Evolutionary conservation across 1,140 invertebrate species (phyloP).

Genomic region (Euglossa dilemma): DNA sequence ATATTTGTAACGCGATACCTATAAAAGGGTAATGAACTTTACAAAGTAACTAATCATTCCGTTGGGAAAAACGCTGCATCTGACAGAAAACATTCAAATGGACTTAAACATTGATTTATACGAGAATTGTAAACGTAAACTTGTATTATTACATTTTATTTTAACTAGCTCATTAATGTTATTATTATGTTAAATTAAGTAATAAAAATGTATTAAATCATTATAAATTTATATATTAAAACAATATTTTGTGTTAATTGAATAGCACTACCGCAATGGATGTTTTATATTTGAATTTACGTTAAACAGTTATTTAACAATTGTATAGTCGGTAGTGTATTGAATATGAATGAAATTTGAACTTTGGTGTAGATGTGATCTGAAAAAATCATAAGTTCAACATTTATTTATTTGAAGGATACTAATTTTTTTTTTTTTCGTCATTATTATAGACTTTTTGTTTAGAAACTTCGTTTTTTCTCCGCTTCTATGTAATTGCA

Average conservation of each 20-base stretch:
- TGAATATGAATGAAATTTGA: no score
- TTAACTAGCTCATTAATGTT: slow-evolving; percentile 68
- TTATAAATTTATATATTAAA: slow-evolving; percentile 70
- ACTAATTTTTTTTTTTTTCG: no score
- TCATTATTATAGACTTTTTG: no score
- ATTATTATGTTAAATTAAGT: slow-evolving; percentile 68
- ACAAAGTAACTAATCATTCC: slow-evolving; percentile 60
- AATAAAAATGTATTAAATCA: slow-evolving; percentile 69
- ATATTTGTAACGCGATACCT: slow-evolving; percentile 43
- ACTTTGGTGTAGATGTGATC: no score
- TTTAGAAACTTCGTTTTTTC: no score
- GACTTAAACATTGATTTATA: slow-evolving; percentile 62
- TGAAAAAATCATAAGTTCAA: no score
- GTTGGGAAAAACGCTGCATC: slow-evolving; percentile 24
- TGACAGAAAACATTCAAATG: slow-evolving; percentile 35
- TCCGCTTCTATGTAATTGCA: no score
- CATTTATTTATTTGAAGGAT: no score
- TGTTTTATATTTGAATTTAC: slow-evolving; percentile 10
- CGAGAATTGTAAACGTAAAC: slow-evolving; percentile 61
- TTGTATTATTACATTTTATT: slow-evolving; percentile 70
- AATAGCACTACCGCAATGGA: slow-evolving; percentile 34
- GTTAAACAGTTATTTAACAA: neutral
- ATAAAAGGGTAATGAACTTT: slow-evolving; percentile 31
- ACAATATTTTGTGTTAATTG: slow-evolving; percentile 46
- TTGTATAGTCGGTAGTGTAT: no score